A percentile compares a stretch with the other conserved stretches of the same genome.
These are phyloP conservation scores for Chrysochloris asiatica DNA, from an alignment of 2,113 vertebrate genomes.

Conservation along the genomic window DNA sequence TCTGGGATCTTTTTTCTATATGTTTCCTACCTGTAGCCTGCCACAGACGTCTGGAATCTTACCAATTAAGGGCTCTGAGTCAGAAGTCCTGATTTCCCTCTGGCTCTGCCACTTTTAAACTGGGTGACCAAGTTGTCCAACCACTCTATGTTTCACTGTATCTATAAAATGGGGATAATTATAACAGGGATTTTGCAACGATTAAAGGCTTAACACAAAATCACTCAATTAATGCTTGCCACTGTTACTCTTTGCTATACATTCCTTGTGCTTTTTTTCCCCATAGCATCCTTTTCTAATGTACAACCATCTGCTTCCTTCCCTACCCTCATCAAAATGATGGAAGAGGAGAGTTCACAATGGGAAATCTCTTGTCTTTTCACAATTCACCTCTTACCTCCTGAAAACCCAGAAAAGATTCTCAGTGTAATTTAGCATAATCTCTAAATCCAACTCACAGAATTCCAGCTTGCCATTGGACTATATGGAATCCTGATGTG, in stretches of 20 bases:
- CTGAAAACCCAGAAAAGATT: background rate
- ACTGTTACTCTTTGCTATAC: background rate
- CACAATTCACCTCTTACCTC: background rate
- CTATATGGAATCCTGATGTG: too few species aligned
- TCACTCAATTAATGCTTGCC: background rate
- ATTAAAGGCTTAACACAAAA: background rate
- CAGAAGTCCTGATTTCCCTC: background rate
- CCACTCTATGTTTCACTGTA: background rate
- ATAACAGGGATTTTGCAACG: background rate
- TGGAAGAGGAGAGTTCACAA: background rate
- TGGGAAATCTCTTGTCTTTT: background rate
- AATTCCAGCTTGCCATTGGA: background rate
- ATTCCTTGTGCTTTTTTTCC: too few species aligned
- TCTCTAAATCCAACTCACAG: background rate
- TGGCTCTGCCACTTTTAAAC: background rate
- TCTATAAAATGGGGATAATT: constrained; percentile 7
- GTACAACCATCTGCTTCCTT: too few species aligned
- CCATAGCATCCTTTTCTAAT: background rate
- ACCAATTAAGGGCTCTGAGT: background rate
- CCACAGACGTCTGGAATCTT: background rate
- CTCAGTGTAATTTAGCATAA: background rate
- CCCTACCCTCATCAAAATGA: too few species aligned
- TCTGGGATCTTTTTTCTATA: background rate
- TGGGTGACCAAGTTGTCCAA: background rate
- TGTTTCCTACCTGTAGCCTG: background rate